Evolutionary conservation across 2,113 vertebrate genomes (phyloP), one percentile per base, ranked within the genome.

Genomic region (Centrocercus urophasianus): DNA sequence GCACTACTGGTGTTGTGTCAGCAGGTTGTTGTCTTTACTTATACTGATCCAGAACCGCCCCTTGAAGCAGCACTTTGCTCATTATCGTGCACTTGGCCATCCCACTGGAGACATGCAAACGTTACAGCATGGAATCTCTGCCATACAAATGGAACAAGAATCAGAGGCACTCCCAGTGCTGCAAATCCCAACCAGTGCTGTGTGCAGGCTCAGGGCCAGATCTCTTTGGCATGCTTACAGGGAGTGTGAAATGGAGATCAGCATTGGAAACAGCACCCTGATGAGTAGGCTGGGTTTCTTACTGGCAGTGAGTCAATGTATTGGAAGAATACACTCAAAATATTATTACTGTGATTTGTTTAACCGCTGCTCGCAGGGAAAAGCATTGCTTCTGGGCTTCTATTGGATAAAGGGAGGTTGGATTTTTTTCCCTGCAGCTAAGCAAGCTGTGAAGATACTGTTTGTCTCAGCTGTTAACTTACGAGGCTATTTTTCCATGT

Each of bases 261-360:
- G 38, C 72, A 81, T 10, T 91, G 72, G 83, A 93, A 95, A 96
- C 54, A 91, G 73, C 95, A 88, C 95, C 83, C 90, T 78, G 85
- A 94, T 93, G 93, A 95, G 45, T 75, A 94, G 91, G 91, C 4
- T 95, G 85, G 90, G 76, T 95, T 95, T 96, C 88, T 86, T 57
- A 54, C 61, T 95, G 95, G 93, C 90, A 59, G 36, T 30, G 61
- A 79, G 83, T 90, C 86, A 90, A 81, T 21, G 5, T 76, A 94
- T 81, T 73, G 21, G 0, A 70, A 3, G 93, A 95, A 93, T 86
- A 91, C 88, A 94, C 94, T 92, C 93, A 91, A 67, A 93, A 93
- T 40, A 54, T 73, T 74, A 73, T 81, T 89, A 27, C 40, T 88
- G 79, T 90, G 66, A 86, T 95, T 78, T 96, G 89, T 65, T 82